Conservation (phyloP, 2,113 vertebrate genomes). For the Polypterus senegalus region DNA sequence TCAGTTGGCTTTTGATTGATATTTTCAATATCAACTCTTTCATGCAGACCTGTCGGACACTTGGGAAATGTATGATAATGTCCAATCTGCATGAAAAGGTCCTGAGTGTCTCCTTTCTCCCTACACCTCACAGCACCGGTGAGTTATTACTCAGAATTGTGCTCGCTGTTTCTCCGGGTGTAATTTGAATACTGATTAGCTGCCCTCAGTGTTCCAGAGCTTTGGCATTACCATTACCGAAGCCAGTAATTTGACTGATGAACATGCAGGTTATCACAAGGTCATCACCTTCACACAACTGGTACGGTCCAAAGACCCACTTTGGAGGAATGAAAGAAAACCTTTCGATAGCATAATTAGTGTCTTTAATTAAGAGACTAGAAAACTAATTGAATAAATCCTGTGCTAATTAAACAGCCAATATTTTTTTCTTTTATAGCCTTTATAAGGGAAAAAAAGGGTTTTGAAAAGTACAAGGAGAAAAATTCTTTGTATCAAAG, state of each 20-base stretch:
- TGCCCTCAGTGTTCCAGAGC: conserved; percentile 70
- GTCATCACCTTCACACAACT: conserved; percentile 61
- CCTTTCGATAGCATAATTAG: conserved; percentile 59
- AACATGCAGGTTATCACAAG: conserved; percentile 86
- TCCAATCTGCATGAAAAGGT: conserved; percentile 55
- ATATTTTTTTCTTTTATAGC: conserved; percentile 42
- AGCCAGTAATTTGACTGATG: conserved; percentile 77
- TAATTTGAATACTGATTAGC: conserved; percentile 94
- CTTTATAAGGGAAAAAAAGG: conserved; percentile 20
- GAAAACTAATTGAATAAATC: conserved; percentile 67
- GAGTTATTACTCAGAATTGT: conserved; percentile 68
- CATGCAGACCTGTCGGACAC: conserved; percentile 66
- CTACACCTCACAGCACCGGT: conserved; percentile 50
- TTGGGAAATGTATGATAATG: conserved; percentile 76
- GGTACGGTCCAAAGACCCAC: conserved; percentile 36
- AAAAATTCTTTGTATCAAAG: no score
- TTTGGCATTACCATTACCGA: conserved; percentile 70
- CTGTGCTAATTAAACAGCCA: conserved; percentile 53
- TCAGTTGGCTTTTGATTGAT: conserved; percentile 74
- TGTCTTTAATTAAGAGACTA: conserved; percentile 63
- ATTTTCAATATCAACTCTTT: conserved; percentile 72
- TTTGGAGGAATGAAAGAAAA: conserved; percentile 44
- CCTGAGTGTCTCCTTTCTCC: conserved; percentile 43
- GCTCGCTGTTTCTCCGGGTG: conserved; percentile 57
- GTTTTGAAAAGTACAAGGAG: no score